Percentiles rank a stretch among this genome's conserved stretches.
Evolutionary conservation across 1,140 invertebrate genomes (phyloP).

Genomic region (Sarcophaga bullata): DNA sequence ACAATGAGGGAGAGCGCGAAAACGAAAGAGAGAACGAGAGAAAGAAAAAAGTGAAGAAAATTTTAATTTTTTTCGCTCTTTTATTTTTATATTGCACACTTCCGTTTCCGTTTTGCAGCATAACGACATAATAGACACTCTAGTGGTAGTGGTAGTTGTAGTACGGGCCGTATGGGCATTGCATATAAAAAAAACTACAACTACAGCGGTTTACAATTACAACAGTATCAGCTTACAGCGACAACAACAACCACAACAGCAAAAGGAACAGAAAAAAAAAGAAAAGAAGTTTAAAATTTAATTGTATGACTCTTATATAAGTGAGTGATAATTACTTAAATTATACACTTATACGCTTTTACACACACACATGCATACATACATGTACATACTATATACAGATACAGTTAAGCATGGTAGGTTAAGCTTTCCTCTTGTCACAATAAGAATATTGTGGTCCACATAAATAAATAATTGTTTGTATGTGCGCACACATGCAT

Average conservation of each 20-base stretch:
- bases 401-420: too few species aligned
- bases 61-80: not conserved
- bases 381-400: too few species aligned
- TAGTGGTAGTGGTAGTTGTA: too few species aligned
- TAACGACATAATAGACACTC: constrained; percentile 6
- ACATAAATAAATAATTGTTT: not conserved
- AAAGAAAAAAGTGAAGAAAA: not conserved
- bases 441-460: too few species aligned
- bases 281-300: constrained; percentile 5
- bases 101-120: constrained; percentile 20
- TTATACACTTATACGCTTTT: constrained; percentile 4
- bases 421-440: too few species aligned
- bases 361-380: too few species aligned
- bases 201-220: not conserved
- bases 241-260: not conserved
- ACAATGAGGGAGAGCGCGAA: too few species aligned
- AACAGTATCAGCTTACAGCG: not conserved
- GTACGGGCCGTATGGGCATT: not conserved
- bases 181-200: not conserved
- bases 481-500: not conserved
- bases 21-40: too few species aligned
- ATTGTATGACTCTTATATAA: constrained; percentile 17
- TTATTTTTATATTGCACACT: constrained; percentile 16
- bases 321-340: constrained; percentile 24
- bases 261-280: not conserved